These are phyloP conservation scores for Podargus strigoides DNA, from an alignment of 2,797 vertebrate species.

Conservation along the genomic window DNA sequence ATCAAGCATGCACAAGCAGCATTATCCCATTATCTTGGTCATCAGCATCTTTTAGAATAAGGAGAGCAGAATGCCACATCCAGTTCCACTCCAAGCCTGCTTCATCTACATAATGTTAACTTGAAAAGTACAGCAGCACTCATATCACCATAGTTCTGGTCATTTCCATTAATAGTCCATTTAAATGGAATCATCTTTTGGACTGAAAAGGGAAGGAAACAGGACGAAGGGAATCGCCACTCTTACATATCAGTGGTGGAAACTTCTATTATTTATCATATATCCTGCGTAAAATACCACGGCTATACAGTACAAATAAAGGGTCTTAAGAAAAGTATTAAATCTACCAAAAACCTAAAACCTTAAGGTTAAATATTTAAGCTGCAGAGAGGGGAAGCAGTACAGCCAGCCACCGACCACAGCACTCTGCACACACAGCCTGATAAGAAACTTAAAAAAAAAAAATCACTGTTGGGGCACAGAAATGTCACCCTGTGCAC, in stretches of 20 bases:
- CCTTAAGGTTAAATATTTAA: background rate
- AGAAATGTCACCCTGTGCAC: background rate
- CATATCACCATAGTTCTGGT: background rate
- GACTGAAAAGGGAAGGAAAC: background rate
- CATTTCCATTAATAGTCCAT: background rate
- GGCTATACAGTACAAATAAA: background rate
- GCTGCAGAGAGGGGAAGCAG: background rate
- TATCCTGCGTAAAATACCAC: background rate
- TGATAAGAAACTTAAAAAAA: background rate
- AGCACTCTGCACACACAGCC: background rate
- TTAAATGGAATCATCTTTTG: background rate
- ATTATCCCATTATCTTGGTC: background rate
- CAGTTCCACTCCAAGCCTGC: background rate
- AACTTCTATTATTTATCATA: background rate
- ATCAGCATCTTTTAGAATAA: background rate
- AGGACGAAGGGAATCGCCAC: background rate
- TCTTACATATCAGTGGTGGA: fast-evolving
- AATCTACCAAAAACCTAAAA: background rate
- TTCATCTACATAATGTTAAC: background rate
- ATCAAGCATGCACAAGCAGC: background rate
- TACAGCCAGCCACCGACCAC: fast-evolving
- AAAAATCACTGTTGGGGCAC: background rate
- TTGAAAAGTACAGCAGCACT: background rate
- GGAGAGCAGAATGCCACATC: background rate
- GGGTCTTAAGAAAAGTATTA: background rate